These are phyloP conservation scores for Lycocorax pyrrhopterus DNA, from an alignment of 2,113 vertebrate genomes.

Conservation along the genomic window DNA sequence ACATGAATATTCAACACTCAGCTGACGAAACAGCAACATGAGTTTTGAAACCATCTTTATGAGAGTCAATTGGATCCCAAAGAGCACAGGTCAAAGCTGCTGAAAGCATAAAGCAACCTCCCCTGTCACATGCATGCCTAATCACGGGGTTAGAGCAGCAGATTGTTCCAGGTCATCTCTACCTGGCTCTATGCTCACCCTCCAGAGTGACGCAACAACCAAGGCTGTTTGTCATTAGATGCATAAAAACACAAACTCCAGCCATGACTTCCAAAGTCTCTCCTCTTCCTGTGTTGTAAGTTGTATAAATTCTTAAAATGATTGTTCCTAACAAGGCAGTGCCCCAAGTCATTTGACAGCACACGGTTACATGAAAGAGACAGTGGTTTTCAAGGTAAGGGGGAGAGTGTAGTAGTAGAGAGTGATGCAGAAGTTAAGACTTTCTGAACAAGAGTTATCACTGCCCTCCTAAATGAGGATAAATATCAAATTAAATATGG, in stretches of 20 bases:
- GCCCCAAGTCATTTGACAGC: neutral
- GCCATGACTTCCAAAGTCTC: neutral
- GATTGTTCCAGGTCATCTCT: neutral
- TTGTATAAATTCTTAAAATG: neutral
- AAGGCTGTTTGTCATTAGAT: neutral
- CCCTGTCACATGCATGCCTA: neutral
- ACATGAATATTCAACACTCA: neutral
- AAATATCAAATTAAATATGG: neutral
- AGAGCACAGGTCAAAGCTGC: neutral
- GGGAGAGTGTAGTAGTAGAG: fast-evolving
- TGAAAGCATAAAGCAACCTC: neutral
- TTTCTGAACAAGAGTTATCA: neutral
- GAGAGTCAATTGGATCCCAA: neutral
- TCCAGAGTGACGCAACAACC: neutral
- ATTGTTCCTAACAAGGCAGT: neutral
- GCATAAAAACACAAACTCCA: neutral
- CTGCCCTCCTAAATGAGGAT: neutral
- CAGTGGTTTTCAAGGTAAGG: neutral
- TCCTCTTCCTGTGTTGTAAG: neutral
- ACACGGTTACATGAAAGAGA: neutral
- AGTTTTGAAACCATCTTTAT: neutral
- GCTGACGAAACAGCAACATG: neutral
- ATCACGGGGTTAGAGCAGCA: neutral
- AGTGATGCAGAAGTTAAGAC: neutral
- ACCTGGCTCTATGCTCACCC: neutral